Evolutionary conservation across 1,140 invertebrate species (phyloP).

Genomic region (Lethrus apterus): DNA sequence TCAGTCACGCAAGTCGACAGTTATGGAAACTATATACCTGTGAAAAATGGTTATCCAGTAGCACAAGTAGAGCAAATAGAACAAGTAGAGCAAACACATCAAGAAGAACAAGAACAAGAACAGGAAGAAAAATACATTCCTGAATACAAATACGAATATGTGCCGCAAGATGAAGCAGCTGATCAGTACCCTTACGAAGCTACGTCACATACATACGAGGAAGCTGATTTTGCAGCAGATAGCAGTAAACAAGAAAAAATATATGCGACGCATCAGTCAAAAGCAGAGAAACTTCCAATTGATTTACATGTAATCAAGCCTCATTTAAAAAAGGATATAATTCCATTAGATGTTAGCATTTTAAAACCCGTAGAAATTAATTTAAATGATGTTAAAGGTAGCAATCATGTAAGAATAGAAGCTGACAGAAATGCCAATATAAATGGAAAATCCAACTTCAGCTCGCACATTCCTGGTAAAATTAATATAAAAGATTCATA

Average conservation of each 20-base stretch:
- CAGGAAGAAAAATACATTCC: background rate
- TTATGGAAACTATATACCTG: no score
- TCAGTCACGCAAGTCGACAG: no score
- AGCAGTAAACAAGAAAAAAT: background rate
- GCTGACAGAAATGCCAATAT: no score
- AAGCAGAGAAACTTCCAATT: conserved; percentile 4
- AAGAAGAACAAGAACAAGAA: background rate
- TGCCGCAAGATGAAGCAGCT: conserved; percentile 4
- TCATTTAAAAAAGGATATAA: background rate
- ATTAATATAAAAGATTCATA: no score
- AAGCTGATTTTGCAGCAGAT: background rate
- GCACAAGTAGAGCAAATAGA: no score
- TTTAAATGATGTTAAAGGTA: background rate
- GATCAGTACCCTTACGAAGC: background rate
- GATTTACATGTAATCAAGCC: conserved; percentile 6
- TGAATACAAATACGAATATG: conserved; percentile 4
- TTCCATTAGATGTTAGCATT: conserved; percentile 1
- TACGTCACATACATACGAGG: background rate
- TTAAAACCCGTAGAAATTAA: conserved; percentile 8
- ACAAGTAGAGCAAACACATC: background rate
- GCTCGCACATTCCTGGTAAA: no score
- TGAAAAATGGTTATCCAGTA: no score
- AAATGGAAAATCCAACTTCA: no score
- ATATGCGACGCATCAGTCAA: background rate
- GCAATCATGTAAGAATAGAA: no score